phyloP scores from a whole-genome alignment of 2,888 invertebrate species.

The Belgica antarctica region DNA sequence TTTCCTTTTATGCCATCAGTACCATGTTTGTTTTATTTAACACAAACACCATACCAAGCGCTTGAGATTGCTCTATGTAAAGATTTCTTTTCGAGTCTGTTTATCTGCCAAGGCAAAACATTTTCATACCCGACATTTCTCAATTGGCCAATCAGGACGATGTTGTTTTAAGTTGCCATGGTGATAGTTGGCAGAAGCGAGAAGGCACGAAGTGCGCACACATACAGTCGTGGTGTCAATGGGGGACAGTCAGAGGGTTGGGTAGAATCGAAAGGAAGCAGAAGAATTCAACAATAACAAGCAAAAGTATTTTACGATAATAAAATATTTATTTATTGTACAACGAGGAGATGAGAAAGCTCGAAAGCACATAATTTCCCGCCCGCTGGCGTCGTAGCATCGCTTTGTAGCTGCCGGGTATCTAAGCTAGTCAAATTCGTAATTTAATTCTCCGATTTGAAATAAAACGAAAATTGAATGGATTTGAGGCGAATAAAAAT shows the following conservation, averaged over 20 bases:
- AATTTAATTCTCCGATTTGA: constrained; percentile 28
- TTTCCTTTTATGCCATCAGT: neutral
- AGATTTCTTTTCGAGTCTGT: neutral
- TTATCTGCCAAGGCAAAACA: constrained; percentile 18
- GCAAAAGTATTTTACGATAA: constrained; percentile 43
- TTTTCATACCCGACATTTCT: constrained; percentile 22
- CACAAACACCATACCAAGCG: constrained; percentile 7
- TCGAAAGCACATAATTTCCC: no score
- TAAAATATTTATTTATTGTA: constrained; percentile 44
- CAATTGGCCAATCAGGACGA: constrained; percentile 42
- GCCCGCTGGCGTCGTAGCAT: no score
- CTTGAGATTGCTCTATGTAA: constrained; percentile 6
- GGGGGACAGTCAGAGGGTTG: neutral
- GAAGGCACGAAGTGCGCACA: constrained; percentile 7
- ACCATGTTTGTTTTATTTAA: constrained; percentile 21
- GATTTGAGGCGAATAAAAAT: constrained; percentile 29
- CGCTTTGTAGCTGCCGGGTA: no score
- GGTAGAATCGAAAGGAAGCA: neutral
- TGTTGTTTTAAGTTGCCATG: constrained; percentile 9
- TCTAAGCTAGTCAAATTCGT: constrained; percentile 18
- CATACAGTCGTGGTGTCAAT: neutral
- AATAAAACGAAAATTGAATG: constrained; percentile 34
- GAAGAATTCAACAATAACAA: constrained; percentile 37
- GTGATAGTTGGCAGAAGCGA: constrained; percentile 27
- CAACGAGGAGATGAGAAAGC: no score